Evolutionary conservation across 2,113 vertebrate genomes (phyloP), one percentile per base, ranked within the genome.

Genomic region (Sapayoa aenigma): DNA sequence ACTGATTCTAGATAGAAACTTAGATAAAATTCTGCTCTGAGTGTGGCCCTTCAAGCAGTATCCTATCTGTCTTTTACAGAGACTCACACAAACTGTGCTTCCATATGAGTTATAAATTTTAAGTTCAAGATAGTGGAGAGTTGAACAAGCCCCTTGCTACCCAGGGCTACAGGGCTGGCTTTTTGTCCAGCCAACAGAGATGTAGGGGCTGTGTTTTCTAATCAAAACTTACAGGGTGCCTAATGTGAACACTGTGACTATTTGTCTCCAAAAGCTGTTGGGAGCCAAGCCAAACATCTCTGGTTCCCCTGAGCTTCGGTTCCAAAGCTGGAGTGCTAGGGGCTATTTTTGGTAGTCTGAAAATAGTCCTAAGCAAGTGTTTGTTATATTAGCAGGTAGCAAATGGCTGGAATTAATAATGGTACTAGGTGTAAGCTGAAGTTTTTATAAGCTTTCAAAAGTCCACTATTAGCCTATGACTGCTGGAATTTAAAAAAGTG

Each of bases 311-410:
- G 68, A 94, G 83, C 47, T 93, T 86, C 63, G 75, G 3, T 35
- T 90, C 22, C 2, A 7, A 77, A 80, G 42, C 24, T 86, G 30
- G 50, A 86, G 41, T 5, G 30, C 21, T 86, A 47, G 47, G 80
- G 84, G 33, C 33, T 95, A 90, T 94, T 95, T 96, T 90, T 76
- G 68, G 92, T 55, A 67, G 50, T 53, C 83, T 74, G 60, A 90
- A 90, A 90, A 84, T 75, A 92, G 81, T 30, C 35, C 52, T 59
- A 50, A 80, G 63, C 7, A 20, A 89, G 76, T 71, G 72, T 84
- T 92, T 86, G 28, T 93, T 84, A 44, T 33, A 80, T 90, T 80
- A 93, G 47, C 73, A 90, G 83, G 80, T 90, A 82, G 65, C 17
- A 96, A 84, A 62, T 55, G 4, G 9, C 2, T 58, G 30, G 53